phyloP scores from a whole-genome alignment of 2,113 vertebrate genomes.

The Chlamydotis undulata region DNA sequence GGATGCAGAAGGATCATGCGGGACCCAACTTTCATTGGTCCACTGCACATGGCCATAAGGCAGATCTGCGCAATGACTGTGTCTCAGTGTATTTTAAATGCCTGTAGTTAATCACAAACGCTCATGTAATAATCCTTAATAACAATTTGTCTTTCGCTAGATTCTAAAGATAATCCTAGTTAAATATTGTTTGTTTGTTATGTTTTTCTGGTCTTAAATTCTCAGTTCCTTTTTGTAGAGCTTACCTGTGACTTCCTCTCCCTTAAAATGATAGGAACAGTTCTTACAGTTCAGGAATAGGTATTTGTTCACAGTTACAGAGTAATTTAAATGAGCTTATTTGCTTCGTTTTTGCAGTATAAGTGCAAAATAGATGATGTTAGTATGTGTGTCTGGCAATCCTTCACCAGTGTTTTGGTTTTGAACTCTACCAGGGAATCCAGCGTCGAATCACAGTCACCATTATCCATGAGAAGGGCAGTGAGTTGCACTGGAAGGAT shows the following conservation, averaged over 20 bases:
- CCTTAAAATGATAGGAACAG: neutral
- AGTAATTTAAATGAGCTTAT: neutral
- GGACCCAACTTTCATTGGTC: neutral
- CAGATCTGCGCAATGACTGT: neutral
- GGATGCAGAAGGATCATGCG: neutral
- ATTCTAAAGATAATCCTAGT: neutral
- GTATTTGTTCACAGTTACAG: neutral
- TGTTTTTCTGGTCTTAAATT: neutral
- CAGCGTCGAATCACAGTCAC: constrained; percentile 95
- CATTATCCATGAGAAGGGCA: constrained; percentile 96
- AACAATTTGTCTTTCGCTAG: neutral
- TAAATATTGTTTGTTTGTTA: neutral
- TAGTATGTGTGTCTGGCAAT: neutral
- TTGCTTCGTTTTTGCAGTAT: neutral
- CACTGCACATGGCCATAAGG: neutral
- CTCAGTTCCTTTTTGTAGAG: neutral
- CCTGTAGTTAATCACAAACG: neutral
- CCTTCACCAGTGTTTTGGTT: neutral
- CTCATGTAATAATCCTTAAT: neutral
- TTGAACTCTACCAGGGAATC: constrained; percentile 83
- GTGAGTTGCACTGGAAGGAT: constrained; percentile 97
- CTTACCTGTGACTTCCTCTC: neutral
- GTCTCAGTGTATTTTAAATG: neutral
- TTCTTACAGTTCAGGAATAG: neutral
- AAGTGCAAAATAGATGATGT: neutral